Evolutionary conservation across 2,797 vertebrate genomes (phyloP).

Genomic region (Sebastes kiyomatsui): DNA sequence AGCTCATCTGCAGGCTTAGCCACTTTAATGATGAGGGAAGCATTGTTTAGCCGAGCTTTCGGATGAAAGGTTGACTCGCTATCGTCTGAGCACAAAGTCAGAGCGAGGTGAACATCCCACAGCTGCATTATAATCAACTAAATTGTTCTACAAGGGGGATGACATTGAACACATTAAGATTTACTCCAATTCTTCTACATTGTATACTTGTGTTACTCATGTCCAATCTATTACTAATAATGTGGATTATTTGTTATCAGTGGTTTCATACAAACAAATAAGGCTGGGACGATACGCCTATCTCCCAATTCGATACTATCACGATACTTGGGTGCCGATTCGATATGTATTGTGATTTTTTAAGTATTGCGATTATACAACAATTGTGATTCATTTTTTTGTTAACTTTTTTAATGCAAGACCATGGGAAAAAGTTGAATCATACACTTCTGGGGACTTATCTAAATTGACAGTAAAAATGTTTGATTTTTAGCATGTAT

Average conservation of each 20-base stretch:
- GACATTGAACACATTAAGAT: conserved; percentile 60
- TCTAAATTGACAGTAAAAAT: too few species aligned
- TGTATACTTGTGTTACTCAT: conserved; percentile 35
- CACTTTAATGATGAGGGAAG: conserved; percentile 68
- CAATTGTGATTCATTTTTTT: too few species aligned
- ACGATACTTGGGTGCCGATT: too few species aligned
- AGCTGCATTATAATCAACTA: conserved; percentile 57
- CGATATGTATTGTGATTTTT: too few species aligned
- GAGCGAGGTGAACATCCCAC: conserved; percentile 53
- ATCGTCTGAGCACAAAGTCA: conserved; percentile 53
- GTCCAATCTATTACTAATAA: conserved; percentile 35
- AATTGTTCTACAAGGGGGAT: conserved; percentile 57
- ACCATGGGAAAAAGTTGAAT: too few species aligned
- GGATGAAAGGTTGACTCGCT: conserved; percentile 51
- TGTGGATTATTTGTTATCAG: not conserved
- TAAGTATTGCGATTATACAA: too few species aligned
- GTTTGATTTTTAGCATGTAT: too few species aligned
- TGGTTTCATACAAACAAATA: not conserved
- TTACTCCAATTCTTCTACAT: conserved; percentile 27
- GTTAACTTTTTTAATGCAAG: too few species aligned
- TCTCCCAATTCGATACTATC: too few species aligned
- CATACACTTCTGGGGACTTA: too few species aligned
- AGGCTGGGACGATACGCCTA: too few species aligned
- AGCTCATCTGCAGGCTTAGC: conserved; percentile 67
- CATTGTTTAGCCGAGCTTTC: conserved; percentile 75